Conservation (phyloP, 2,888 invertebrate species). For the Gastracanthus pulcherrimus region DNA sequence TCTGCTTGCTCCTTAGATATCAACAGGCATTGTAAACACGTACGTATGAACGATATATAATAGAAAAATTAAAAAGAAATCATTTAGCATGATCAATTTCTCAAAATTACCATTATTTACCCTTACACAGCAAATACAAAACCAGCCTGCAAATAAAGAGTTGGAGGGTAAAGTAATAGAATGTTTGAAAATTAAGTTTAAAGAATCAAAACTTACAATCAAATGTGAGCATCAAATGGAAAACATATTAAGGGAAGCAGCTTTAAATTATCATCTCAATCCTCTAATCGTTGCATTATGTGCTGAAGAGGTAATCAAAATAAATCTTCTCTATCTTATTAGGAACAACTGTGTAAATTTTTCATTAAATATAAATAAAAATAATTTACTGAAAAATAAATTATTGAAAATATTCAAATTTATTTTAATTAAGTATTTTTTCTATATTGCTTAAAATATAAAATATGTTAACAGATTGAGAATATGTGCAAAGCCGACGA, state of each 20-base stretch:
- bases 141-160: slow-evolving; percentile 81
- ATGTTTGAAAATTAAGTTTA: slow-evolving; percentile 90
- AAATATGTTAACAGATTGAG: slow-evolving; percentile 74
- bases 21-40: slow-evolving; percentile 83
- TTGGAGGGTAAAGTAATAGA: slow-evolving; percentile 90
- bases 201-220: slow-evolving; percentile 85
- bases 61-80: slow-evolving; percentile 77
- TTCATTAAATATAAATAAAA: slow-evolving; percentile 62
- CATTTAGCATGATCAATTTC: slow-evolving; percentile 61
- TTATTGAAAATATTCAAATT: no score
- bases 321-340: neutral
- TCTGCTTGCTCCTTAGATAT: slow-evolving; percentile 91
- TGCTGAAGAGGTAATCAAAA: slow-evolving; percentile 79
- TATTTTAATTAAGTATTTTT: no score
- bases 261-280: slow-evolving; percentile 93
- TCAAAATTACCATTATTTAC: neutral
- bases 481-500: slow-evolving; percentile 80
- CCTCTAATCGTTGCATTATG: slow-evolving; percentile 92
- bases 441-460: slow-evolving; percentile 63
- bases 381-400: slow-evolving; percentile 62
- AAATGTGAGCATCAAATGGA: slow-evolving; percentile 91
- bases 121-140: slow-evolving; percentile 63
- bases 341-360: slow-evolving; percentile 70
- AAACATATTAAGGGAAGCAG: slow-evolving; percentile 90
- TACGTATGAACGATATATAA: slow-evolving; percentile 78